Evolutionary conservation across 2,797 vertebrate species (phyloP), one percentile per base, ranked within the genome.

Genomic region (Steatocranus sp.): DNA sequence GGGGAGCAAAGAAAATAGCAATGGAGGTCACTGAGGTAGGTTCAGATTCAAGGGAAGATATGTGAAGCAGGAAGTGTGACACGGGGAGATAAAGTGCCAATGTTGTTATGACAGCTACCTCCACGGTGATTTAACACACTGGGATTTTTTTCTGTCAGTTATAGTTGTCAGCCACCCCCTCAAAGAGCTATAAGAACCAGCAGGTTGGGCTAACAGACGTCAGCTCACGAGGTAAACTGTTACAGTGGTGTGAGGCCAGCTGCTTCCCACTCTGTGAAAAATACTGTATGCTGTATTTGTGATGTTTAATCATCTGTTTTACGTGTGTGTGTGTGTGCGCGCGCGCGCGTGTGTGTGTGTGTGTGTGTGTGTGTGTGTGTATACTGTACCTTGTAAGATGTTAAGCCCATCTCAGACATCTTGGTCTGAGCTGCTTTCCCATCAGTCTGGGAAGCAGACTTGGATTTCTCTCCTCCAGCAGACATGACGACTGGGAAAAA

Each of bases 381-480:
- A 17, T 50, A 1, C 14, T 54, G 17, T 90, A 96, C 96, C 95
- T 92, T 96, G 87, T 94, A 96, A 79, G 92, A 86, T 78, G 87
- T 93, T 90, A 85, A 90, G 77, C 92, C 94, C 75, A 79, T 93
- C 61, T 95, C 95, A 50, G 93, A 91, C 79, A 84, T 95, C 91
- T 95, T 96, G 85, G 74, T 90, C 78, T 94, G 92, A 88, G 92
- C 85, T 1, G 93, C 83, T 80, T 96, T 96, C 85, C 96, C 95
- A 27, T 96, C 95, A 41, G 94, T 92, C 92, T 95, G 94, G 83
- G 94, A 94, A 79, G 92, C 87, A 86, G 94, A 82, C 90, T 96
- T 95, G 82, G 95, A 88, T 91, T 96, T 96, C 63, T 96, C 96
- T 94, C 94, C 94, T 91, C 90, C 93, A 63, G 94, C 90, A 88